Evolutionary conservation across 1,140 invertebrate species (phyloP).

Genomic region (Fopius arisanus): DNA sequence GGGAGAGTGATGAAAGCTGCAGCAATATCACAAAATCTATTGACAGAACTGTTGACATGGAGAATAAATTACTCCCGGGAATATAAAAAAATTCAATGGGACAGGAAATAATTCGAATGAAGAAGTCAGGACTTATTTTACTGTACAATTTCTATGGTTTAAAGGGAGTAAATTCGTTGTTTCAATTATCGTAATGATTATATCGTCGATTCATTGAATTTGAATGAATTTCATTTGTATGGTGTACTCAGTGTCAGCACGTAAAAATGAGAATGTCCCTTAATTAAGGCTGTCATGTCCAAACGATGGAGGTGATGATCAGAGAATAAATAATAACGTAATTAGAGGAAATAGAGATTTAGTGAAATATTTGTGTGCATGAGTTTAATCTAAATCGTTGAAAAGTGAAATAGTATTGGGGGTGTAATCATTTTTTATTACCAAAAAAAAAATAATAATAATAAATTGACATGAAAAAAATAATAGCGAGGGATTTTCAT

Average conservation of each 20-base stretch:
- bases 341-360: conserved; percentile 37
- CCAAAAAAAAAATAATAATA: too few relatives aligned
- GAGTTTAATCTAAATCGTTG: not conserved
- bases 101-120: not conserved
- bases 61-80: not conserved
- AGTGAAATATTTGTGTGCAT: conserved; percentile 4
- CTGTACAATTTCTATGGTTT: conserved; percentile 56
- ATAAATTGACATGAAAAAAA: not conserved
- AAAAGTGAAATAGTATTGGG: not conserved
- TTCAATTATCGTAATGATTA: too few relatives aligned
- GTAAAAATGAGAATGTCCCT: conserved; percentile 58
- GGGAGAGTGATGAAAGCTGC: conserved; percentile 24
- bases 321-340: conserved; percentile 46
- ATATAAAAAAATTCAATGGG: not conserved
- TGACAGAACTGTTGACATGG: not conserved
- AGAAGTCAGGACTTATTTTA: conserved; percentile 48
- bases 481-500: not conserved
- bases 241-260: conserved; percentile 63
- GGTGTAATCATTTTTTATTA: conserved; percentile 5
- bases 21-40: not conserved
- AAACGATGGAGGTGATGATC: conserved; percentile 56
- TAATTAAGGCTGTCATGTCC: conserved; percentile 57
- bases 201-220: too few relatives aligned
- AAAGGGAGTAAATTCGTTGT: conserved; percentile 31
- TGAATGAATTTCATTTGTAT: conserved; percentile 52